These are phyloP conservation scores for Sebastes glaucus DNA, from an alignment of 2,797 vertebrate species.

Conservation along the genomic window DNA sequence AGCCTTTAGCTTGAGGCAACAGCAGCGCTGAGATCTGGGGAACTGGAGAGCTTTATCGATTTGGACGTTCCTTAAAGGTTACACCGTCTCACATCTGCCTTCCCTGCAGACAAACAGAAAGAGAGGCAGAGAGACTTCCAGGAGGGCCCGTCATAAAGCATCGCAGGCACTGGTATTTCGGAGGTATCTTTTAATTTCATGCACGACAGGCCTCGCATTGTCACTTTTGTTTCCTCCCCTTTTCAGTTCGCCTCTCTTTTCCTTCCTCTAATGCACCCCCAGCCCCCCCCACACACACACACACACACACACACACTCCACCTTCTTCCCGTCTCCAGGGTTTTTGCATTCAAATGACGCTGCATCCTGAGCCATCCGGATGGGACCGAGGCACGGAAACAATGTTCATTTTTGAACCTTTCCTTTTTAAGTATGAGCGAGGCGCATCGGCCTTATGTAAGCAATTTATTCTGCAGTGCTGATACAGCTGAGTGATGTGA, in stretches of 20 bases:
- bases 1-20: conserved; percentile 62
- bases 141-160: conserved; percentile 40
- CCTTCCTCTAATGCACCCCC: not conserved
- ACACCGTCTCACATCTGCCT: conserved; percentile 66
- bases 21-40: conserved; percentile 55
- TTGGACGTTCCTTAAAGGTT: conserved; percentile 81
- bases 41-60: conserved; percentile 73
- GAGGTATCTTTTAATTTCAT: conserved; percentile 84
- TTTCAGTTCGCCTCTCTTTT: conserved; percentile 50
- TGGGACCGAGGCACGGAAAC: conserved; percentile 58
- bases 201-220: conserved; percentile 71
- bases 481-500: conserved; percentile 56
- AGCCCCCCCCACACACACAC: not conserved
- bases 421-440: conserved; percentile 45
- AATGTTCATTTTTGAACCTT: conserved; percentile 51
- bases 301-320: not conserved
- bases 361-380: conserved; percentile 57
- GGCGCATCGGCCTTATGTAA: conserved; percentile 48
- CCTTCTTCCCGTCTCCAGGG: conserved; percentile 28
- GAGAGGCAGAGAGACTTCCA: conserved; percentile 58
- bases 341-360: conserved; percentile 53
- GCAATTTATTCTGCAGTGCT: conserved; percentile 61
- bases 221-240: conserved; percentile 73
- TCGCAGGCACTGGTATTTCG: conserved; percentile 53
- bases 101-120: conserved; percentile 63